Conservation (phyloP, 2,797 vertebrate species). For the Enteromius viviparus region DNA sequence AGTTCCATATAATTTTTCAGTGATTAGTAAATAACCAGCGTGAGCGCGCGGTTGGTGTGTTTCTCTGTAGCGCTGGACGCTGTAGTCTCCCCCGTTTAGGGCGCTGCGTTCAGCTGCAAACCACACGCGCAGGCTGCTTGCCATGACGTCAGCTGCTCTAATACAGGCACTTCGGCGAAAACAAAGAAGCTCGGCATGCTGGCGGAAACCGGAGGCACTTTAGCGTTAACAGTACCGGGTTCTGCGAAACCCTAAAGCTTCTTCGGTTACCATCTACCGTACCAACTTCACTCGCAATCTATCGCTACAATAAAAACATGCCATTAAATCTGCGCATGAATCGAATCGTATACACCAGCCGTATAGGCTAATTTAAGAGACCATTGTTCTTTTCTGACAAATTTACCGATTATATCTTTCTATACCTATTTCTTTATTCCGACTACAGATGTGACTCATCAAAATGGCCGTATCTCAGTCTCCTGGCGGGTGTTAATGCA, state of each 20-base stretch:
- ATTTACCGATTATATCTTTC: not conserved
- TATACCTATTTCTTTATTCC: conserved; percentile 16
- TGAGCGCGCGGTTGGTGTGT: conserved; percentile 3
- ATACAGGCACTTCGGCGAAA: conserved; percentile 52
- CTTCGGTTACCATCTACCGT: not conserved
- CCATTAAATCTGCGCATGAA: not conserved
- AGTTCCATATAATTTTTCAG: not conserved
- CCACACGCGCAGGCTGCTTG: conserved; percentile 18
- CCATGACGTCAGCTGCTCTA: conserved; percentile 47
- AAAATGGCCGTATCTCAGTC: conserved; percentile 13
- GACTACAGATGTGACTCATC: conserved; percentile 20
- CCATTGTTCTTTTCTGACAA: not conserved
- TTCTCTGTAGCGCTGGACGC: not conserved
- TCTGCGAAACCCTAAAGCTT: conserved; percentile 1
- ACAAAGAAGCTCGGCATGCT: conserved; percentile 54
- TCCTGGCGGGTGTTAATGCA: conserved; percentile 7
- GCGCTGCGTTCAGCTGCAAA: conserved; percentile 15
- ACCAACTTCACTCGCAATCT: not conserved
- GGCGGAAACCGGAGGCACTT: conserved; percentile 13
- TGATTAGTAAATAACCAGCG: not conserved
- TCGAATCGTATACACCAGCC: not conserved
- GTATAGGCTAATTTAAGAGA: not conserved
- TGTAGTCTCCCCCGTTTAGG: not conserved
- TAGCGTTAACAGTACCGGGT: not conserved
- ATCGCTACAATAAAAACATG: not conserved